phyloP scores from a whole-genome alignment of 2,113 vertebrate species.

The Paralichthys olivaceus region DNA sequence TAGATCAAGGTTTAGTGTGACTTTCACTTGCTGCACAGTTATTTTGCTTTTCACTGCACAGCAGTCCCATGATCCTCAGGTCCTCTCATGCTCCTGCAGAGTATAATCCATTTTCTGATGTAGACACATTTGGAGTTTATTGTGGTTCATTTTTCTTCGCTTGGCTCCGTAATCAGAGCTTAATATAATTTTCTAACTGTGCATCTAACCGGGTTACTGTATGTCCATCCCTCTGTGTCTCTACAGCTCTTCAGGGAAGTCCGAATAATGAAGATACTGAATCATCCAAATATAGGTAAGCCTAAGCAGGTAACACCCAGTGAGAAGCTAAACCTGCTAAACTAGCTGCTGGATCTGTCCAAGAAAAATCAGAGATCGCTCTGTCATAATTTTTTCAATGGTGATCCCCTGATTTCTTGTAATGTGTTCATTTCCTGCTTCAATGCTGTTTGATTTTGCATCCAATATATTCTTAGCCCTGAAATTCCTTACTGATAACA shows the following conservation, averaged over 20 bases:
- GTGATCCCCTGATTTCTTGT: no score
- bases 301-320: neutral
- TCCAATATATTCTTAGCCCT: no score
- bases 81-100: constrained; percentile 17
- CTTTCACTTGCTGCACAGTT: constrained; percentile 14
- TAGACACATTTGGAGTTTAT: constrained; percentile 17
- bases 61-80: constrained; percentile 36
- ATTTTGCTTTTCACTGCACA: constrained; percentile 49
- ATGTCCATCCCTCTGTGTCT: constrained; percentile 54
- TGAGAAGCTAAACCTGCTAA: no score
- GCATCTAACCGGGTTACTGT: no score
- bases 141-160: constrained; percentile 14
- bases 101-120: constrained; percentile 24
- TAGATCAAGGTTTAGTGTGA: constrained; percentile 39
- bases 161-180: constrained; percentile 7
- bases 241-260: constrained; percentile 97
- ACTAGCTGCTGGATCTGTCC: no score
- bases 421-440: no score
- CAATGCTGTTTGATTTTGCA: no score
- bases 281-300: constrained; percentile 97
- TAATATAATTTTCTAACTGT: constrained; percentile 4
- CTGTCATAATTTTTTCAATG: no score
- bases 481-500: no score
- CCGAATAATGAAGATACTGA: constrained; percentile 98
- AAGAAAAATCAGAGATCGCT: no score